phyloP scores from a whole-genome alignment of 2,888 invertebrate genomes.

The Mesorhabditis spiculigera region DNA sequence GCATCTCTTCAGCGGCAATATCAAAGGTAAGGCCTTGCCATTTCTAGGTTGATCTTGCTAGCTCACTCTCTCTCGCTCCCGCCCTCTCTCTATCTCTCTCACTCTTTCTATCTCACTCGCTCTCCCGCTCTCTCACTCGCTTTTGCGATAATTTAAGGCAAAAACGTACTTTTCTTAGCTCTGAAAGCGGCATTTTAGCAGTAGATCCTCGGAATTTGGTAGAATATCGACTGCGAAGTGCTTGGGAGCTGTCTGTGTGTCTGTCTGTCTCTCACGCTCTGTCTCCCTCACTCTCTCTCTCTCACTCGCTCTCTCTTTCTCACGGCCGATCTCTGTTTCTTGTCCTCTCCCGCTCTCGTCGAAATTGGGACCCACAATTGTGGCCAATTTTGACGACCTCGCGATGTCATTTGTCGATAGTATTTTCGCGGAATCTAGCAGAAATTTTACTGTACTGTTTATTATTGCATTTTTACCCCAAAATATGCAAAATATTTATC shows the following conservation, averaged over 20 bases:
- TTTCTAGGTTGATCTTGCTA: constrained; percentile 21
- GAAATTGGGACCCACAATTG: background rate
- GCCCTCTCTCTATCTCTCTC: background rate
- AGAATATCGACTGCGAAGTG: no score
- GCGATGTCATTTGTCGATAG: no score
- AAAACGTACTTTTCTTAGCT: background rate
- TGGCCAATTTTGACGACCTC: no score
- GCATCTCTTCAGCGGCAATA: constrained; percentile 46
- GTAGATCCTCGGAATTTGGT: background rate
- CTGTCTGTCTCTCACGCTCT: no score
- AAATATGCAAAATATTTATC: no score
- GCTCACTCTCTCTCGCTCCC: background rate
- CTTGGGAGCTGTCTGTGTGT: no score
- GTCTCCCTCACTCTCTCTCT: background rate
- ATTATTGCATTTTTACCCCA: no score
- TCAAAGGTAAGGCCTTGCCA: constrained; percentile 35
- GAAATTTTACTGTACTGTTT: no score
- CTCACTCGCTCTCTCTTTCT: constrained; percentile 4
- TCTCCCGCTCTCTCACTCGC: no score
- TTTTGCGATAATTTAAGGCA: background rate
- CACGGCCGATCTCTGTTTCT: background rate
- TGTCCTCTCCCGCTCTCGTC: background rate
- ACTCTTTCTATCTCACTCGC: no score
- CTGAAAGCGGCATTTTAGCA: background rate
- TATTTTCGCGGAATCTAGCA: no score